Conservation (phyloP, 2,888 invertebrate species). For the Physocephala rufipes region DNA sequence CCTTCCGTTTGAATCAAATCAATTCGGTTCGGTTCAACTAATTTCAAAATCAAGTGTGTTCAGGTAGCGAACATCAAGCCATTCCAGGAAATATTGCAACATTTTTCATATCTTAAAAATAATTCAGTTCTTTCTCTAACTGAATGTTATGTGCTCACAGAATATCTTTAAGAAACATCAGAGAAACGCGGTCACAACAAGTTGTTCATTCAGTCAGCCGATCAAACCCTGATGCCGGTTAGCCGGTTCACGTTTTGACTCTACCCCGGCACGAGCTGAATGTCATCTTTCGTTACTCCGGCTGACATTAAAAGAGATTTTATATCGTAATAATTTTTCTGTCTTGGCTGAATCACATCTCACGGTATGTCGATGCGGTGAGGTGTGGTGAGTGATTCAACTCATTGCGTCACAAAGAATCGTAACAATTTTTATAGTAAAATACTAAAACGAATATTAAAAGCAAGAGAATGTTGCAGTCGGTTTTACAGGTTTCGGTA, state of each 20-base stretch:
- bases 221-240: neutral
- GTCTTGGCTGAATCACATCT: neutral
- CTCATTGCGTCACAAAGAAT: slow-evolving; percentile 4
- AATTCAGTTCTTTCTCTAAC: neutral
- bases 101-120: neutral
- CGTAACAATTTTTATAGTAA: neutral
- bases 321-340: neutral
- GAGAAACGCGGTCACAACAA: too few relatives aligned
- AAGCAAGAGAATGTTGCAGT: slow-evolving; percentile 10
- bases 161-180: too few relatives aligned
- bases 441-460: neutral
- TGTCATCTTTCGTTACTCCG: slow-evolving; percentile 19
- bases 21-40: neutral
- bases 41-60: neutral
- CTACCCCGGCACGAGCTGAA: slow-evolving; percentile 25
- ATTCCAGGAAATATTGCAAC: slow-evolving; percentile 24
- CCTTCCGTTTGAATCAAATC: slow-evolving; percentile 8
- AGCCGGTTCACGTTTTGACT: neutral
- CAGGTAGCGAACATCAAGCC: neutral
- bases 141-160: too few relatives aligned
- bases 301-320: slow-evolving; percentile 24
- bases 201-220: neutral
- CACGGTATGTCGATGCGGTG: neutral
- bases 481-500: slow-evolving; percentile 7
- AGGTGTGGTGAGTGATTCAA: slow-evolving; percentile 4